Percentiles rank a stretch among this genome's conserved stretches.
Conservation (phyloP, 2,888 invertebrate genomes). For the Rhagonycha fulva region DNA sequence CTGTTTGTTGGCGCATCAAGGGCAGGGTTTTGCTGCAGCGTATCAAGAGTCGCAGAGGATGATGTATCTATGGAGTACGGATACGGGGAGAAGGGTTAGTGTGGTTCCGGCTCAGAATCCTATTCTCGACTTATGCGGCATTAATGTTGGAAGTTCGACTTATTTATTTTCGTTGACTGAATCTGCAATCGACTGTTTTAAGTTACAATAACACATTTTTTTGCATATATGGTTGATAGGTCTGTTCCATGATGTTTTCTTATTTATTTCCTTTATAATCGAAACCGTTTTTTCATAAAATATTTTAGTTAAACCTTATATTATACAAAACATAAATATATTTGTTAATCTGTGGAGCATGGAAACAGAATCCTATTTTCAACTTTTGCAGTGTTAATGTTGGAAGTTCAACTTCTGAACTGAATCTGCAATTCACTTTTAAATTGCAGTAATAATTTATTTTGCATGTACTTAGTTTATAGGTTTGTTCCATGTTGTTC, state of each 20-base stretch:
- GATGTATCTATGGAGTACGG: conserved; percentile 67
- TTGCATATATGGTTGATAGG: too few relatives aligned
- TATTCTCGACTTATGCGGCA: conserved; percentile 69
- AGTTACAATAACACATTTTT: neutral
- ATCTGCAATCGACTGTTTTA: neutral
- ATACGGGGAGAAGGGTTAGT: conserved; percentile 58
- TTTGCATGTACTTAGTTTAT: too few relatives aligned
- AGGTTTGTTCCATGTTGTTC: too few relatives aligned
- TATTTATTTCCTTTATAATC: too few relatives aligned
- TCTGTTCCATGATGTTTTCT: too few relatives aligned
- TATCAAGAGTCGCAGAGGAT: conserved; percentile 73
- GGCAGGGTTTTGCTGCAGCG: conserved; percentile 69
- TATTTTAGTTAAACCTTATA: too few relatives aligned
- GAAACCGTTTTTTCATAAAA: too few relatives aligned
- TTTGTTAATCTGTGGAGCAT: conserved; percentile 71
- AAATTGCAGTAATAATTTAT: neutral
- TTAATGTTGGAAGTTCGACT: conserved; percentile 46
- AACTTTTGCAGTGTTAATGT: conserved; percentile 67
- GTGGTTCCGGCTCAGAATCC: conserved; percentile 67
- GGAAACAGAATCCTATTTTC: conserved; percentile 65
- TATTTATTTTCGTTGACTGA: neutral
- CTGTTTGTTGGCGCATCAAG: conserved; percentile 62
- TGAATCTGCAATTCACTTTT: neutral
- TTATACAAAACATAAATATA: too few relatives aligned
- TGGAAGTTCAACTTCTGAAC: neutral